Evolutionary conservation across 2,888 invertebrate species (phyloP), one percentile per base, ranked within the genome.

Genomic region (Agriopis marginaria): DNA sequence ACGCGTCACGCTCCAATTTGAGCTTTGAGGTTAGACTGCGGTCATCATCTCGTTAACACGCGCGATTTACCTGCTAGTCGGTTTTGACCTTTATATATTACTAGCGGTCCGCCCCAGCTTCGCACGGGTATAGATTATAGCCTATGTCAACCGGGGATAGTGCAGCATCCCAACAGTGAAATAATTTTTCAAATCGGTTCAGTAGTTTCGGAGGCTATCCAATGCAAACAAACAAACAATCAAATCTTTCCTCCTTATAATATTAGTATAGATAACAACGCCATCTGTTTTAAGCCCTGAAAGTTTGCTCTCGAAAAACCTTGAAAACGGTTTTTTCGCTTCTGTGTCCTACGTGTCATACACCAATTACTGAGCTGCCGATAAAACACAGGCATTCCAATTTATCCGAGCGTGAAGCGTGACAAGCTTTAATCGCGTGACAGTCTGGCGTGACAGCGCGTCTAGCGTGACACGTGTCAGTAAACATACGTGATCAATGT

Each of bases 341-440:
- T 14, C 53, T 11, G 5, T 5, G 32, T 12, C 11, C 32, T 1
- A 42, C 55, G 42, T 42, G 42, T 56, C 42, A 55, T 42, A 7
- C 11, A 12, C 10, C 42, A 56, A 56, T 14, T 42, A 14, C 54
- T 10, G n/a, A 40, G 3, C n/a, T 54, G 39, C 40, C 7, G 54
- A 44, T 44, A 58, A 58, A 45, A 12, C 32, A 12, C 32, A 47
- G 12, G 8, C 45, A 14, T 44, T 45, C 8, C 53, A 44, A 23
- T 53, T 62, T 51, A 51, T 62, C 7, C 9, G 53, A 17, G 23
- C 23, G 44, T 44, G 61, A 42, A 12, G 39, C 12, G 51, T 61
- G 40, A 61, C 61, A 32, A 6, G 62, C 45, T 32, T 39, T 32
- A 45, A 49, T 62, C 62, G 62, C 62, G 62, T 62, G 62, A 53